Evolutionary conservation across 1,140 invertebrate genomes (phyloP).

Genomic region (Brachionus sp.): DNA sequence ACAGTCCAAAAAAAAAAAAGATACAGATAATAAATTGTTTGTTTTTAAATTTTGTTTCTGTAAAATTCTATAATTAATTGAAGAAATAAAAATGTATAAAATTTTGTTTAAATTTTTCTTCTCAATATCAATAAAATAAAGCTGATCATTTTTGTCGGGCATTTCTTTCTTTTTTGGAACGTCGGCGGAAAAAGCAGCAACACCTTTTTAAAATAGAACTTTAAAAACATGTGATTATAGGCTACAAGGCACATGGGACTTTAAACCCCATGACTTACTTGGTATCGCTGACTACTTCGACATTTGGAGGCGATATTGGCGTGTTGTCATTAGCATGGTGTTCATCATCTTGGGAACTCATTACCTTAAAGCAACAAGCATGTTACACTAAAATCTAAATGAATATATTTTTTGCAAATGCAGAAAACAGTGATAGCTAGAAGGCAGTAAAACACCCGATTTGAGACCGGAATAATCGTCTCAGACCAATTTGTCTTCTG

Average conservation of each 20-base stretch:
- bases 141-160: constrained; percentile 19
- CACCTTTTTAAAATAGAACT: constrained; percentile 33
- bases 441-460: background rate
- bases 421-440: constrained; percentile 1
- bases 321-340: constrained; percentile 31
- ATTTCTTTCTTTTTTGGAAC: constrained; percentile 44
- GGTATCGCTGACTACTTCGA: constrained; percentile 46
- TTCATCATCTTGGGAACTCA: constrained; percentile 36
- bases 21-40: constrained; percentile 32
- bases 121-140: background rate
- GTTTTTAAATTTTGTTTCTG: constrained; percentile 9
- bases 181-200: constrained; percentile 40
- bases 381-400: background rate
- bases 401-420: background rate
- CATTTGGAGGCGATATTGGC: constrained; percentile 44
- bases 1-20: constrained; percentile 10
- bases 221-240: background rate
- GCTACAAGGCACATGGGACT: background rate
- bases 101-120: background rate
- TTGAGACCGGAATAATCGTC: background rate
- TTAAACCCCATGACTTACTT: background rate
- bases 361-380: background rate
- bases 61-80: constrained; percentile 16
- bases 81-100: constrained; percentile 23
- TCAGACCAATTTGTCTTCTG: background rate